A percentile compares a stretch with the other conserved stretches of the same genome.
Evolutionary conservation across 2,797 vertebrate genomes (phyloP).

Genomic region (Leuciscus waleckii): DNA sequence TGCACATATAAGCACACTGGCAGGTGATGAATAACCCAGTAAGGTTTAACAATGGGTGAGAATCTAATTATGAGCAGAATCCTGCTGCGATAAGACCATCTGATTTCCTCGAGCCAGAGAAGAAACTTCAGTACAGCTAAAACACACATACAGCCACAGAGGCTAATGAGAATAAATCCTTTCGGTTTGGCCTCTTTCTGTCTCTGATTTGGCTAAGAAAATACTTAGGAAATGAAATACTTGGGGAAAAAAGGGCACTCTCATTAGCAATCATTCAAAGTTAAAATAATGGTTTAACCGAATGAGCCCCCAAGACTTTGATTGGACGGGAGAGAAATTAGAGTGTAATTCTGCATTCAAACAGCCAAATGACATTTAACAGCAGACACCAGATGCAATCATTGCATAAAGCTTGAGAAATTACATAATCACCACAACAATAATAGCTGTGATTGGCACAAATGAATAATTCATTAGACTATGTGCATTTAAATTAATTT

Average conservation of each 20-base stretch:
- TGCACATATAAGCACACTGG: conserved; percentile 4
- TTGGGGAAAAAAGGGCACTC: no score
- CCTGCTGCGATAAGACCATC: not conserved
- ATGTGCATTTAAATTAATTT: conserved; percentile 11
- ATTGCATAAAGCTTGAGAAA: conserved; percentile 32
- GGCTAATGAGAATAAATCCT: not conserved
- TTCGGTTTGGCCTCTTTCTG: not conserved
- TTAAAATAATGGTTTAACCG: not conserved
- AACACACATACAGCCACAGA: not conserved
- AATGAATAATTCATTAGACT: conserved; percentile 37
- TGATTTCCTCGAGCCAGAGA: not conserved
- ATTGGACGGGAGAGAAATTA: not conserved
- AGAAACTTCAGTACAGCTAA: not conserved
- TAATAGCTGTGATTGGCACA: conserved; percentile 32
- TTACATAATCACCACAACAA: conserved; percentile 38
- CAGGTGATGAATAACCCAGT: conserved; percentile 21
- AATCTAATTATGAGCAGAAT: conserved; percentile 49
- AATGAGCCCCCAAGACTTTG: not conserved
- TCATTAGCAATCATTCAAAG: not conserved
- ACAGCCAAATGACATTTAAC: conserved; percentile 28
- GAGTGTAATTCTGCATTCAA: conserved; percentile 3
- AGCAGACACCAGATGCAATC: conserved; percentile 1
- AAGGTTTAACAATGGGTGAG: not conserved
- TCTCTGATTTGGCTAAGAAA: not conserved
- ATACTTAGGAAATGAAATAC: not conserved